phyloP scores from a whole-genome alignment of 1,140 invertebrate genomes.

The Sinonovacula constricta region DNA sequence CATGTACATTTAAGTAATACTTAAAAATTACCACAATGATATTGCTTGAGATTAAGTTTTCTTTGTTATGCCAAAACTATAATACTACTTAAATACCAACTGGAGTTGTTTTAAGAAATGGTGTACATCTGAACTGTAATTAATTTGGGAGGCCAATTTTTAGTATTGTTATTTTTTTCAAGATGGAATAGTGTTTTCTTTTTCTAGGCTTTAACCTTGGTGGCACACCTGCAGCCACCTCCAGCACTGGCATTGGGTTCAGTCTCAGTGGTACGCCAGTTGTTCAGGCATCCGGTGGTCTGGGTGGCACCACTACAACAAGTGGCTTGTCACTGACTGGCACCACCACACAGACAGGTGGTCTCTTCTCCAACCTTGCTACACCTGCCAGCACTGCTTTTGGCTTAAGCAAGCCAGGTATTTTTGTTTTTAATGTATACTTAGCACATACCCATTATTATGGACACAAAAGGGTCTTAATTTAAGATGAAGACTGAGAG shows the following conservation, averaged over 20 bases:
- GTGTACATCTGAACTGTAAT: too few relatives aligned
- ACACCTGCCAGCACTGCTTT: neutral
- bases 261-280: neutral
- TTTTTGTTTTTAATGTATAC: neutral
- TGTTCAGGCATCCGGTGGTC: neutral
- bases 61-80: too few relatives aligned
- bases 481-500: neutral
- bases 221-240: neutral
- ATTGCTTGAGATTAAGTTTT: too few relatives aligned
- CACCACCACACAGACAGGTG: neutral
- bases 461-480: neutral
- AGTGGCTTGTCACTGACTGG: neutral
- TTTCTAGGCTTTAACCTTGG: neutral
- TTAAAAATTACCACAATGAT: too few relatives aligned
- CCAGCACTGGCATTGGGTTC: neutral
- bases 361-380: neutral
- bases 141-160: too few relatives aligned
- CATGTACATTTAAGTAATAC: too few relatives aligned
- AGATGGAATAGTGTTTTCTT: too few relatives aligned
- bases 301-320: too few relatives aligned
- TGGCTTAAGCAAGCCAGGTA: neutral
- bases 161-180: too few relatives aligned
- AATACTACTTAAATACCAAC: too few relatives aligned
- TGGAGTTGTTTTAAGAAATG: too few relatives aligned
- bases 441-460: neutral